Evolutionary conservation across 2,113 vertebrate genomes (phyloP), one percentile per base, ranked within the genome.

Genomic region (Alligator mississippiensis): DNA sequence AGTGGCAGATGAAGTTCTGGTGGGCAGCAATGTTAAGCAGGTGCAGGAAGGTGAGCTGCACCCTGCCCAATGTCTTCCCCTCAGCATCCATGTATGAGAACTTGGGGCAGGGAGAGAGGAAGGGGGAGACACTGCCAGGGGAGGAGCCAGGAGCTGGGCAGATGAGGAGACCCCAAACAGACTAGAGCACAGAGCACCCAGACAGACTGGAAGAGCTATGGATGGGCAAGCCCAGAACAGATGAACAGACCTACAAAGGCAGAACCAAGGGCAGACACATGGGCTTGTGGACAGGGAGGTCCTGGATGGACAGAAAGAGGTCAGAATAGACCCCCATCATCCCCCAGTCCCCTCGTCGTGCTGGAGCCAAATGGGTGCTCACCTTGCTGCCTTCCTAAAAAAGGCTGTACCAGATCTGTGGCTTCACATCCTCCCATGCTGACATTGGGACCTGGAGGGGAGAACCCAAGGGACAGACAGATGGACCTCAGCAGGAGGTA

Each of bases 31-130:
- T 91, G 15, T 99, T 99, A 88, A 99, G 97, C 93, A 99, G 98
- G 22, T 99, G 97, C 58, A 99, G 97, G 98, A 99, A 99, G 85
- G 99, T 98, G 89, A 99, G 94, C 98, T 99, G 99, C 80, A 99
- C 99, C 58, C 99, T 98, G 0, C 98, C 98, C 2, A 99, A 97
- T 0, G 97, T 97, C 4, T 98, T 98, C n/a, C 98, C 97, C 11
- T 97, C 98, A 0, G 98, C 95, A 81, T 99, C 99, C 83, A 97
- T 91, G 2, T 99, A 99, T 79, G 98, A 98, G 94, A 99, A 98
- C 99, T 99, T 97, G 3, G 24, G 64, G 2, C 11, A 2, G 57
- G 63, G 34, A 66, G 60, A 27, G 47, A 9, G 21, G 15, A 19
- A 34, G 34, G 34, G 34, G 27, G 18, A 3, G 70, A 80, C 6